Evolutionary conservation across 2,113 vertebrate species (phyloP), one percentile per base, ranked within the genome.

Genomic region (Hylia prasina): DNA sequence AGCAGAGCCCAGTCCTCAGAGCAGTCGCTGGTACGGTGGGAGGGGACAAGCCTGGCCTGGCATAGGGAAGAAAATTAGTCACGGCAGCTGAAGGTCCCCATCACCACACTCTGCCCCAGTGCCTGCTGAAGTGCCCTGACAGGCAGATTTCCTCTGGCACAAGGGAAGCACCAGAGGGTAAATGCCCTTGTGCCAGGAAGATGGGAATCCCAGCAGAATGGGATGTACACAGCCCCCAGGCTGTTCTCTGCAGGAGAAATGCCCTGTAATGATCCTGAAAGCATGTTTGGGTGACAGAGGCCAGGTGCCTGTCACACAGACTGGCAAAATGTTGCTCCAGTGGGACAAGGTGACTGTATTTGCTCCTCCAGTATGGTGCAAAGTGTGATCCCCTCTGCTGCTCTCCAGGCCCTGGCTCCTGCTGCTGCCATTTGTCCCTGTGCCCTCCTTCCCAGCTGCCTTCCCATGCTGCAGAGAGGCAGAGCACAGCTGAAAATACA

Each of bases 321-420:
- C 64, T 10, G n/a, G 37, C 21, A 44, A 77, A 90, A 42, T 0
- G 0, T n/a, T 70, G 35, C 65, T 77, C 17, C 9, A 7, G 57
- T 27, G 68, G 80, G 45, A 82, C 11, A 1, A 0, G 0, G 48
- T 48, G 53, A 37, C 25, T 1, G 7, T 0, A 60, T 56, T n/a
- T 73, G 37, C 45, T 15, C 10, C 14, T 16, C 24, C 60, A 20
- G 24, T 11, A 4, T 24, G 33, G 23, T 66, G 53, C 1, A 5
- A 24, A 27, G 30, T 24, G 21, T 27, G 28, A 71, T 56, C 31
- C 51, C 23, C 11, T 1, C 1, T 40, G 33, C 21, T 0, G 0
- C 11, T 48, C 27, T 45, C 47, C 6, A 20, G 30, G 47, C 24
- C 82, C 40, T 40, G 48, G n/a, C n/a, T 88, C 37, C 39, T 75